Percentiles rank a stretch among this genome's conserved stretches.
Conservation (phyloP, 2,797 vertebrate genomes). For the Liasis olivaceus region DNA sequence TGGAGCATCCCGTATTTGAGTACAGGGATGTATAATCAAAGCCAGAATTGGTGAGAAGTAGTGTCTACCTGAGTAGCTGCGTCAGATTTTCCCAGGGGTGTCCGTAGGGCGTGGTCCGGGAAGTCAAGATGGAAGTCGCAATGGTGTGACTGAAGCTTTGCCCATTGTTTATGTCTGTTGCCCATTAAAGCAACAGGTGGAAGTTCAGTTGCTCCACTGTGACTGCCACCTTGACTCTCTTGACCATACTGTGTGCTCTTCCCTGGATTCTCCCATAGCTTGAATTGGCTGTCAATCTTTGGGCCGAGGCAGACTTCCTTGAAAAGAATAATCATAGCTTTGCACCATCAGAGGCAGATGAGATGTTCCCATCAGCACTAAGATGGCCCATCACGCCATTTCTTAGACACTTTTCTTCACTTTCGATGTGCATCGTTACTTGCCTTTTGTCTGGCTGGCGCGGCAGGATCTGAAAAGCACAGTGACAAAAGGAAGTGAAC, state of each 20-base stretch:
- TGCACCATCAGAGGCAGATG: constrained; percentile 38
- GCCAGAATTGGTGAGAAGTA: no score
- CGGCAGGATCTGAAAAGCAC: constrained; percentile 18
- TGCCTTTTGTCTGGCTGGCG: constrained; percentile 11
- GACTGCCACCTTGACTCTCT: not conserved
- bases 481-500: constrained; percentile 13
- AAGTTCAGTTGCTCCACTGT: not conserved
- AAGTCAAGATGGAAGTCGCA: no score
- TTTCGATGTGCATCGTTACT: not conserved
- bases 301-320: not conserved
- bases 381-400: constrained; percentile 17
- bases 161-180: not conserved
- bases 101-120: no score
- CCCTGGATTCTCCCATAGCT: not conserved
- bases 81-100: no score
- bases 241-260: not conserved
- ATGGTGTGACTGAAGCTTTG: not conserved
- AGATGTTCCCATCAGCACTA: not conserved
- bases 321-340: constrained; percentile 19
- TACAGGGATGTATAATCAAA: no score
- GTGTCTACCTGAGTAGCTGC: no score
- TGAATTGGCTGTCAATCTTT: not conserved
- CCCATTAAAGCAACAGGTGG: not conserved
- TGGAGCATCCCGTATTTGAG: no score
- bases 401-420: constrained; percentile 25